Evolutionary conservation across 2,113 vertebrate species (phyloP).

Genomic region (Elaphurus davidianus): DNA sequence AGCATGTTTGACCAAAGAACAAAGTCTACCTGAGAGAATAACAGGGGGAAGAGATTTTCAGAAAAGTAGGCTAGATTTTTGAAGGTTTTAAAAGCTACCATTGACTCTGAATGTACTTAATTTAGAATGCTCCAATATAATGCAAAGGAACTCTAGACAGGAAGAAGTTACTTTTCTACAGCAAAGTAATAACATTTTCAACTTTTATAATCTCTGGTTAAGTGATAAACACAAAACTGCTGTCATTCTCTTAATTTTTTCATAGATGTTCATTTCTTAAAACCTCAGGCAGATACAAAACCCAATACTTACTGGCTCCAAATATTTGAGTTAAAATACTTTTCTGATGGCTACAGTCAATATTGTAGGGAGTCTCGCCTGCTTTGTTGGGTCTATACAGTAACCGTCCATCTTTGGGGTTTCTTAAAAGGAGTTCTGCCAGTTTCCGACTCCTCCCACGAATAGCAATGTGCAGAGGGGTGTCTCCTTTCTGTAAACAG

Average conservation of each 20-base stretch:
- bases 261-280: not conserved
- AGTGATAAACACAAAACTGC: not conserved
- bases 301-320: constrained; percentile 91
- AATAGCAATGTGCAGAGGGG: constrained; percentile 96
- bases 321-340: constrained; percentile 99
- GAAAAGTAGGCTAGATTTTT: not conserved
- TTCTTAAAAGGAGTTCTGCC: constrained; percentile 94
- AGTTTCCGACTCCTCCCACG: constrained; percentile 96
- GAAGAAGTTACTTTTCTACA: not conserved
- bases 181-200: not conserved
- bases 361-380: constrained; percentile 98
- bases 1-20: not conserved
- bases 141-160: not conserved
- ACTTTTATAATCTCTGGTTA: not conserved
- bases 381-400: constrained; percentile 98
- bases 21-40: no score
- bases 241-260: not conserved
- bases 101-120: not conserved
- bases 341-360: constrained; percentile 99
- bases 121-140: not conserved
- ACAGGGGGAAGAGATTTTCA: not conserved
- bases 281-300: not conserved
- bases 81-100: not conserved
- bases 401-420: constrained; percentile 96
- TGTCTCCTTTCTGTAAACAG: constrained; percentile 93